These are phyloP conservation scores for Parauchenoglanis ngamensis DNA, from an alignment of 2,797 vertebrate genomes.

Conservation along the genomic window DNA sequence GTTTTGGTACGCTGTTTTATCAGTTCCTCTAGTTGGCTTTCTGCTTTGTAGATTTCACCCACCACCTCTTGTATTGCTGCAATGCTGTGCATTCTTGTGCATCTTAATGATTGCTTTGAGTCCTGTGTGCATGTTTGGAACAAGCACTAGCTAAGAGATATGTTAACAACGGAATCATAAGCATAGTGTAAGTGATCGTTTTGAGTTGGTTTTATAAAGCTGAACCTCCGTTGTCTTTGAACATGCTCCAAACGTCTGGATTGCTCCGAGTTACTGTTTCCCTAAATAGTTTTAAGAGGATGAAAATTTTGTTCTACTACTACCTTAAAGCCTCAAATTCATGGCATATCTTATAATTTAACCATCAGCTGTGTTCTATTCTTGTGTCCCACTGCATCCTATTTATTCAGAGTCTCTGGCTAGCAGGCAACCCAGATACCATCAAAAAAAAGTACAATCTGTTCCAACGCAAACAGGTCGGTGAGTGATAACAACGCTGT, in stretches of 20 bases:
- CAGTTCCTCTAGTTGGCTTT: slow-evolving; percentile 2
- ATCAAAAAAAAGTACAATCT: not conserved
- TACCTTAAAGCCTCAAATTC: not conserved
- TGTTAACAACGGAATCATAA: not conserved
- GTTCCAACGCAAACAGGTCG: not conserved
- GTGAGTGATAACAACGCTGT: slow-evolving; percentile 29
- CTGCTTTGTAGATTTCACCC: not conserved
- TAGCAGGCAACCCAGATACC: slow-evolving; percentile 10
- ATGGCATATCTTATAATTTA: slow-evolving; percentile 9
- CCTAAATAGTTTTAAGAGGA: not conserved
- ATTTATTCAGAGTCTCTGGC: slow-evolving; percentile 12
- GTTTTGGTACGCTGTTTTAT: slow-evolving; percentile 10
- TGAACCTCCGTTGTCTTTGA: not conserved
- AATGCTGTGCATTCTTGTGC: not conserved
- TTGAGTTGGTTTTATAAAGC: too few species aligned
- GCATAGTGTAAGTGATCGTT: not conserved
- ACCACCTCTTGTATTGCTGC: not conserved
- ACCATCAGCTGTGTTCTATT: slow-evolving; percentile 6
- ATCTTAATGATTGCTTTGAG: not conserved
- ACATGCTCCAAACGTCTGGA: not conserved
- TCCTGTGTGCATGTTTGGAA: not conserved
- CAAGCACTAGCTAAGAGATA: not conserved
- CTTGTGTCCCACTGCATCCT: not conserved
- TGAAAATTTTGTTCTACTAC: not conserved
- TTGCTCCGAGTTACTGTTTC: not conserved